Percentiles rank a stretch among this genome's conserved stretches.
Evolutionary conservation across 1,140 invertebrate species (phyloP).

Genomic region (Hylaeus volcanicus): DNA sequence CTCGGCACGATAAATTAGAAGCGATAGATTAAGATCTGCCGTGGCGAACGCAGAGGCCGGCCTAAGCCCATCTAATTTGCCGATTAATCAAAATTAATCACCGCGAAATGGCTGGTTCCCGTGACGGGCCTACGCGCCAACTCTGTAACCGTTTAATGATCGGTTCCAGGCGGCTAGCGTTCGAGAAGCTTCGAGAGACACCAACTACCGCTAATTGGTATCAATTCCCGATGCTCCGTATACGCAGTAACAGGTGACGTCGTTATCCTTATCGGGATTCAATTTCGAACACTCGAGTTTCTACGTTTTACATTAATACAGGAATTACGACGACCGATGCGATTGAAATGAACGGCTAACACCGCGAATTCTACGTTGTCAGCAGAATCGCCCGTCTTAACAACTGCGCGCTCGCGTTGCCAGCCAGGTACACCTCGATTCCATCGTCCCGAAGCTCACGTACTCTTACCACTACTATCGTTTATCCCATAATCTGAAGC

Average conservation of each 20-base stretch:
- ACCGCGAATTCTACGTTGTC: too few relatives aligned
- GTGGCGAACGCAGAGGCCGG: slow-evolving; percentile 4
- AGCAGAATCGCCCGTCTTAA: too few relatives aligned
- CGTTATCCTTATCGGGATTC: neutral
- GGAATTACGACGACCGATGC: too few relatives aligned
- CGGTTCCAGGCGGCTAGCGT: neutral
- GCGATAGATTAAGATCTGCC: slow-evolving; percentile 40
- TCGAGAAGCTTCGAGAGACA: neutral
- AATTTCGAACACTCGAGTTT: neutral
- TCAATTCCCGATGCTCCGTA: neutral
- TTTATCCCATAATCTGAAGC: too few relatives aligned
- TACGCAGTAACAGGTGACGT: neutral
- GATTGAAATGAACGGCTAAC: too few relatives aligned
- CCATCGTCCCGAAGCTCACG: too few relatives aligned
- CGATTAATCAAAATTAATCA: slow-evolving; percentile 47
- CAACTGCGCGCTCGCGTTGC: too few relatives aligned
- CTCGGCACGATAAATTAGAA: slow-evolving; percentile 47
- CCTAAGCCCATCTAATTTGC: slow-evolving; percentile 32
- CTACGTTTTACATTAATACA: too few relatives aligned
- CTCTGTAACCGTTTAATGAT: slow-evolving; percentile 1
- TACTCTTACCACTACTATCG: too few relatives aligned
- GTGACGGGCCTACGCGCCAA: neutral
- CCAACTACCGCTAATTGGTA: neutral
- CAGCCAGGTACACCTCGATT: too few relatives aligned
- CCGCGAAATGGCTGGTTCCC: slow-evolving; percentile 1